Conservation (phyloP, 2,797 vertebrate genomes). For the Xenops minutus region DNA sequence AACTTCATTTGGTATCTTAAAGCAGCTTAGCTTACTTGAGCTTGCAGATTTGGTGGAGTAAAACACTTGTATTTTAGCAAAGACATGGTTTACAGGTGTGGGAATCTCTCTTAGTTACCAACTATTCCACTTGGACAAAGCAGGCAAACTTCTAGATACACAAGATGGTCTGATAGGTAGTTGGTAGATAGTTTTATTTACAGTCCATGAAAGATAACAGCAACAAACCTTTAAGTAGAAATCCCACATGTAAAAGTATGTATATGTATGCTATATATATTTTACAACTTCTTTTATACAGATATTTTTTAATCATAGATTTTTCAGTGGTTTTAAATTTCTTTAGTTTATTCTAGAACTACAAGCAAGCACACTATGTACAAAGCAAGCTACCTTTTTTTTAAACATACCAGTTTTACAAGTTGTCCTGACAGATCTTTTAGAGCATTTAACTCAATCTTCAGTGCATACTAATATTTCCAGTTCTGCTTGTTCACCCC, state of each 20-base stretch:
- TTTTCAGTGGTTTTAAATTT: neutral
- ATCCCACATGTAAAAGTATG: neutral
- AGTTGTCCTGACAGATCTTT: neutral
- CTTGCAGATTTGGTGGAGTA: neutral
- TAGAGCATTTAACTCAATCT: neutral
- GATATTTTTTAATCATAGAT: neutral
- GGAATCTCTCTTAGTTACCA: neutral
- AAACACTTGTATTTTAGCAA: neutral
- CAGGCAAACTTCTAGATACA: neutral
- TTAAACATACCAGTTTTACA: neutral
- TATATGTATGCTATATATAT: accelerated
- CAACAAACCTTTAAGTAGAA: neutral
- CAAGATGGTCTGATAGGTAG: neutral
- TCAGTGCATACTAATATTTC: slow-evolving; percentile 24
- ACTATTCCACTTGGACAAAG: neutral
- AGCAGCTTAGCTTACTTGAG: neutral
- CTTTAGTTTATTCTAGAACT: neutral
- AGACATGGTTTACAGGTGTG: neutral
- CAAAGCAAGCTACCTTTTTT: neutral
- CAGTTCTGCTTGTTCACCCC: slow-evolving; percentile 40
- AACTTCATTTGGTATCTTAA: neutral
- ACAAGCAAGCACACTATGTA: neutral
- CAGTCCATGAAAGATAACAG: neutral
- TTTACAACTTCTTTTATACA: neutral
- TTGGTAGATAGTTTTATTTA: neutral